Evolutionary conservation across 2,113 vertebrate genomes (phyloP).

Genomic region (Oriolus oriolus): DNA sequence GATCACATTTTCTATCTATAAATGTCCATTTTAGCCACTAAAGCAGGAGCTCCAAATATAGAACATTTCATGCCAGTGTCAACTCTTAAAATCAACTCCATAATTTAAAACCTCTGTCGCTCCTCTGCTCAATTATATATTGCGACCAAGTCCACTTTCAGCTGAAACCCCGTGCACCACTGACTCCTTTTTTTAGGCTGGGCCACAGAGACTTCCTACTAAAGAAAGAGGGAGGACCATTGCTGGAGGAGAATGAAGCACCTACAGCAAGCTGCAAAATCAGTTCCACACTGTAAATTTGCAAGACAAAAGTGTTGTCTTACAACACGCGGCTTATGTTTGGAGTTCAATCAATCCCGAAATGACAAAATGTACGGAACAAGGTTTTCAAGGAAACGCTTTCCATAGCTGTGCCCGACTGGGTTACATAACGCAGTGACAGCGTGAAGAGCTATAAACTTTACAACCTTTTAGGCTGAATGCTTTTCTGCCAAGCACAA

Average conservation of each 20-base stretch:
- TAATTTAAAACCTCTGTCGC: slow-evolving; percentile 4
- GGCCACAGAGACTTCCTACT: neutral
- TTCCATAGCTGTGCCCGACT: neutral
- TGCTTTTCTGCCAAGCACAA: neutral
- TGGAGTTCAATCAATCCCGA: neutral
- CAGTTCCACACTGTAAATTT: neutral
- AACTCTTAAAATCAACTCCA: neutral
- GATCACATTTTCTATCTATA: slow-evolving; percentile 36
- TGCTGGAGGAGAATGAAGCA: neutral
- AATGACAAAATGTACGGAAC: neutral
- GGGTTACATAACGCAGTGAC: neutral
- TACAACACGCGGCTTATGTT: neutral
- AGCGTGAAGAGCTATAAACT: neutral
- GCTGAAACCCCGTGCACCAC: neutral
- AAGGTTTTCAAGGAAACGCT: neutral
- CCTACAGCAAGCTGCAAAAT: neutral
- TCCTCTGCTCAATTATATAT: neutral
- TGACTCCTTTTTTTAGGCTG: neutral
- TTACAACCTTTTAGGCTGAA: neutral
- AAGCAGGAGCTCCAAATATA: slow-evolving; percentile 14
- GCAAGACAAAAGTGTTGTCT: neutral
- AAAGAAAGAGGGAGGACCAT: neutral
- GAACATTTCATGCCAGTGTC: neutral
- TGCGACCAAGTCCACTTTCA: neutral
- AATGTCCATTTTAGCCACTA: neutral